These are phyloP conservation scores for Lethocerus indicus DNA, from an alignment of 1,140 invertebrate species.

Conservation along the genomic window DNA sequence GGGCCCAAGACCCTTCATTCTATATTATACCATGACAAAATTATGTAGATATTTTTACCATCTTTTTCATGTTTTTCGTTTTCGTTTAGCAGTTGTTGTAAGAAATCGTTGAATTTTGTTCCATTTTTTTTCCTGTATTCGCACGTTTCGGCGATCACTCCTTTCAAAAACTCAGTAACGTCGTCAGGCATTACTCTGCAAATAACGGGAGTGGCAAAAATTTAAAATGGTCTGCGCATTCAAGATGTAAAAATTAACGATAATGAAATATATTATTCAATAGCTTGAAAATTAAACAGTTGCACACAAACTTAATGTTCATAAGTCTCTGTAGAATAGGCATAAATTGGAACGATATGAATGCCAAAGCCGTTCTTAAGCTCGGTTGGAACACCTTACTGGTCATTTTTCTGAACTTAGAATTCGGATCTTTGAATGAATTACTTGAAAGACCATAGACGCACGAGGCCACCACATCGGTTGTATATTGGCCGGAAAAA, in stretches of 20 bases:
- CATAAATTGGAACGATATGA: constrained; percentile 4
- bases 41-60: too few species aligned
- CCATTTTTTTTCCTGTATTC: constrained; percentile 3
- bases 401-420: constrained; percentile 11
- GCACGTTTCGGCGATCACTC: background rate
- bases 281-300: too few species aligned
- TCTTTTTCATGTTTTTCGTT: background rate
- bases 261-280: background rate
- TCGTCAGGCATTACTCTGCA: constrained; percentile 7
- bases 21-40: too few species aligned
- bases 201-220: background rate
- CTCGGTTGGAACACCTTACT: constrained; percentile 4
- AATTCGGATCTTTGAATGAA: constrained; percentile 11
- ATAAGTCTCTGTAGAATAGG: constrained; percentile 3
- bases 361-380: constrained; percentile 1
- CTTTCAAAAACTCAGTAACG: constrained; percentile 2
- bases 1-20: too few species aligned
- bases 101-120: background rate
- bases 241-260: background rate
- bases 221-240: background rate
- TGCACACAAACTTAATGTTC: constrained; percentile 4
- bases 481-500: constrained; percentile 4
- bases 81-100: constrained; percentile 6
- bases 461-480: constrained; percentile 12
- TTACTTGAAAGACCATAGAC: constrained; percentile 12